These are phyloP conservation scores for Latheticus oryzae DNA, from an alignment of 2,888 invertebrate genomes.

Conservation along the genomic window DNA sequence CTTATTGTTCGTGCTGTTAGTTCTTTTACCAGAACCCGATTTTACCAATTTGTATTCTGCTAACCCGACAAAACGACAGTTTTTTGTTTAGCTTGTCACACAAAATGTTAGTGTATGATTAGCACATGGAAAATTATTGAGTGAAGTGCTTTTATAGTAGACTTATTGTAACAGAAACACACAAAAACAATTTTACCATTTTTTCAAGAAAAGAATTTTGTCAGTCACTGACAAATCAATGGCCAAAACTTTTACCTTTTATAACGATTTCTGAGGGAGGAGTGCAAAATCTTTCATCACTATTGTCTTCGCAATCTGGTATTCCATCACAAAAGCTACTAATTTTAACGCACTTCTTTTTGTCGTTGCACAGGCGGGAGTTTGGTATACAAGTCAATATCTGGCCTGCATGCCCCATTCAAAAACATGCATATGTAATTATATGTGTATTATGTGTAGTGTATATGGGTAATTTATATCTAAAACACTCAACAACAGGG, in stretches of 20 bases:
- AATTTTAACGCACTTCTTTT: constrained; percentile 67
- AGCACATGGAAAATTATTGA: constrained; percentile 9
- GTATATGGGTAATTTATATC: constrained; percentile 19
- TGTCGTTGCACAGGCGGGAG: constrained; percentile 69
- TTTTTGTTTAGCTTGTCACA: no score
- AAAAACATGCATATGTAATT: constrained; percentile 44
- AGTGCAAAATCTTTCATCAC: constrained; percentile 64
- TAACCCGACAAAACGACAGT: constrained; percentile 7
- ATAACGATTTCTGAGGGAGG: constrained; percentile 28
- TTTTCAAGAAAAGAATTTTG: constrained; percentile 23
- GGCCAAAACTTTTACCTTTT: constrained; percentile 29
- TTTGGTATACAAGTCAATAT: constrained; percentile 64
- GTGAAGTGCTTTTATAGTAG: constrained; percentile 17
- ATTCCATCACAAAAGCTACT: constrained; percentile 68
- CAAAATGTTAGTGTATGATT: constrained; percentile 15
- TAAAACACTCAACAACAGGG: constrained; percentile 27
- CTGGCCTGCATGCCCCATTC: constrained; percentile 51
- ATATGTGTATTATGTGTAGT: constrained; percentile 30
- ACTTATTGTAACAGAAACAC: constrained; percentile 29
- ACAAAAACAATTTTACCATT: no score
- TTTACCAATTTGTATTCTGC: no score
- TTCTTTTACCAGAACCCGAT: no score
- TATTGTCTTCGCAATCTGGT: constrained; percentile 69
- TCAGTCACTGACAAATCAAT: constrained; percentile 30
- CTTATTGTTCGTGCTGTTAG: constrained; percentile 35